Conservation (phyloP, 1,140 invertebrate genomes). For the Himalopsyche phryganea region DNA sequence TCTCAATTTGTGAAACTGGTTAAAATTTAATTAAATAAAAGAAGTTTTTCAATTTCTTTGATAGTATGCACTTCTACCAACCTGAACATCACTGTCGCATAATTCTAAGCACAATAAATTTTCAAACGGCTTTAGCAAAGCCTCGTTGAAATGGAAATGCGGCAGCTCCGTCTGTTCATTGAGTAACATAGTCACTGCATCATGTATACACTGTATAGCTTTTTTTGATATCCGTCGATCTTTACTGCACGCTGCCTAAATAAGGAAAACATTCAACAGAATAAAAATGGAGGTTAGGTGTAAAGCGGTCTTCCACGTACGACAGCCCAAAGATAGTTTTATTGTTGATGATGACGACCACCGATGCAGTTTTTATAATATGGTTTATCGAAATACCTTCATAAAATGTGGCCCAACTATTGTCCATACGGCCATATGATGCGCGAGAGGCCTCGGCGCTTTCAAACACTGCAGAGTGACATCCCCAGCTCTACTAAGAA, state of each 20-base stretch:
- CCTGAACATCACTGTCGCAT: constrained; percentile 88
- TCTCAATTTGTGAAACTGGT: too few relatives aligned
- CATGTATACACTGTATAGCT: constrained; percentile 90
- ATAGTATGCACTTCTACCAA: too few relatives aligned
- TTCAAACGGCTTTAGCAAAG: constrained; percentile 91
- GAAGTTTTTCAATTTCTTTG: too few relatives aligned
- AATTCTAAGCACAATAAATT: constrained; percentile 88
- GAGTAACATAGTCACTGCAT: constrained; percentile 83
- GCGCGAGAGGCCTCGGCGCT: constrained; percentile 81
- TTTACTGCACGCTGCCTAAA: constrained; percentile 85
- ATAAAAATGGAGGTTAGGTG: too few relatives aligned
- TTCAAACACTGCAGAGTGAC: constrained; percentile 82
- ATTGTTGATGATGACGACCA: not conserved
- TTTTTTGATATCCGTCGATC: constrained; percentile 86
- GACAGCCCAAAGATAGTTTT: too few relatives aligned
- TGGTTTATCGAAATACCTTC: too few relatives aligned
- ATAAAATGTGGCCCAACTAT: constrained; percentile 87
- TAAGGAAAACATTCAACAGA: not conserved
- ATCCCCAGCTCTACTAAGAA: constrained; percentile 80
- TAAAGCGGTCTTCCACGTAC: too few relatives aligned
- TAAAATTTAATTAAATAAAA: too few relatives aligned
- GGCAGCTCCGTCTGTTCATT: constrained; percentile 84
- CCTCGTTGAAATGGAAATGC: constrained; percentile 94
- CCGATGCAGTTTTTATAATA: too few relatives aligned
- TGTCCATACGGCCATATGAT: constrained; percentile 87